Conservation (phyloP, 2,888 invertebrate genomes). For the Leptarthrus brevirostris region DNA sequence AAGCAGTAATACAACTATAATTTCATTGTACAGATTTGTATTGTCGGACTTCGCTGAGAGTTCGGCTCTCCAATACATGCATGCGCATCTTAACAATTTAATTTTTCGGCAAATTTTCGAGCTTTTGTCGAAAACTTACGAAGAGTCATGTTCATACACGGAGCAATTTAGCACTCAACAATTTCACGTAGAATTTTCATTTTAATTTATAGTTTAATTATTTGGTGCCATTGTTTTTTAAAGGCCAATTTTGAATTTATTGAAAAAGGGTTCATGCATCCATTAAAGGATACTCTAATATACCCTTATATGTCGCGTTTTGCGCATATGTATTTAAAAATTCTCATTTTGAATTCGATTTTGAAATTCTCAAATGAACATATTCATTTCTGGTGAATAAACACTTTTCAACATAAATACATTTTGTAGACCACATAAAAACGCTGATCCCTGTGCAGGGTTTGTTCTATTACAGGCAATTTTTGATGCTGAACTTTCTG, state of each 20-base stretch:
- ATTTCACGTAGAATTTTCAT: not conserved
- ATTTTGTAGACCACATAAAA: not conserved
- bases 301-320: too few species aligned
- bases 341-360: too few species aligned
- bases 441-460: not conserved
- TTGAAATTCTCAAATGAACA: too few species aligned
- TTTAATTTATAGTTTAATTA: not conserved
- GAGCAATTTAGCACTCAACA: conserved; percentile 10
- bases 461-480: not conserved
- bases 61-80: conserved; percentile 32
- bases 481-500: not conserved
- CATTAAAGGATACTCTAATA: too few species aligned
- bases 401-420: too few species aligned
- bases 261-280: too few species aligned
- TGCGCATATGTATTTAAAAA: too few species aligned
- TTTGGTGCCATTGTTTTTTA: conserved; percentile 10
- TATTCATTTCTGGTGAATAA: too few species aligned
- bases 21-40: conserved; percentile 3
- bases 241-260: too few species aligned
- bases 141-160: conserved; percentile 35
- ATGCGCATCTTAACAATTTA: too few species aligned
- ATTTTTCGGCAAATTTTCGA: conserved; percentile 18
- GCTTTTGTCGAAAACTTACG: conserved; percentile 4
- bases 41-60: conserved; percentile 9
- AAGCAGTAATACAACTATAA: conserved; percentile 33